Base-by-base conservation (phyloP, 2,113 vertebrate species). In the Thamnaconus septentrionalis region DNA sequence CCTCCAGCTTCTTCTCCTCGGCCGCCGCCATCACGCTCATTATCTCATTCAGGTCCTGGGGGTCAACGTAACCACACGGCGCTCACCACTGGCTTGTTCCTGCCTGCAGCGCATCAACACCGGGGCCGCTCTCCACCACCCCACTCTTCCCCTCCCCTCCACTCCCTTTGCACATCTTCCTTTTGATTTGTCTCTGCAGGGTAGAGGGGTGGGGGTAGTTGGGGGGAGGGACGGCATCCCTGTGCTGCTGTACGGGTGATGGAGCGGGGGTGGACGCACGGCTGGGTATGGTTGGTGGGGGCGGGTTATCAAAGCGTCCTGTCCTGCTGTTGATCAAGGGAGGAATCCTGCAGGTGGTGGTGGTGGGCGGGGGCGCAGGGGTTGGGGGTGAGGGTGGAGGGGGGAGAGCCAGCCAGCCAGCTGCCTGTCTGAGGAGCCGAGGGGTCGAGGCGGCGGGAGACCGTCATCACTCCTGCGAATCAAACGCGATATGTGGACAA, bases 301-400 rank as follows among this genome's bases (percentile, higher is more conserved):
- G 9, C 48, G 57, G 4, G 41, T 52, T 62, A 73, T 81, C 84
- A 87, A 83, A 76, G 75, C 18, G 51, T 45, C 57, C 76, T 79
- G 84, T 74, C 73, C 73, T 66, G 56, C 49, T 10, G 60, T 69
- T 79, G 82, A 85, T 87, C 81, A 86, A 86, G 86, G 77, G 49
- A 66, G 69, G 82, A 79, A 70, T 85, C 79, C 53, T 67, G 75
- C 79, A 86, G 78, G 79, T 83, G 84, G 77, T 31, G 18, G 18
- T 31, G 18, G 18, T 31, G 18, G 18, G n/a, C n/a, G n/a, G n/a
- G n/a, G n/a, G n/a, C n/a, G n/a, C n/a, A n/a, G n/a, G n/a, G 69
- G 58, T 79, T 63, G 44, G 58, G 69, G 79, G 79, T 73, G 7
- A 75, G 50, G 43, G n/a, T 64, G 48, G 7, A 50, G 48, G 48